A percentile compares a stretch with the other conserved stretches of the same genome.
These are phyloP conservation scores for Ophion ellenae DNA, from an alignment of 2,888 invertebrate genomes.

Conservation along the genomic window DNA sequence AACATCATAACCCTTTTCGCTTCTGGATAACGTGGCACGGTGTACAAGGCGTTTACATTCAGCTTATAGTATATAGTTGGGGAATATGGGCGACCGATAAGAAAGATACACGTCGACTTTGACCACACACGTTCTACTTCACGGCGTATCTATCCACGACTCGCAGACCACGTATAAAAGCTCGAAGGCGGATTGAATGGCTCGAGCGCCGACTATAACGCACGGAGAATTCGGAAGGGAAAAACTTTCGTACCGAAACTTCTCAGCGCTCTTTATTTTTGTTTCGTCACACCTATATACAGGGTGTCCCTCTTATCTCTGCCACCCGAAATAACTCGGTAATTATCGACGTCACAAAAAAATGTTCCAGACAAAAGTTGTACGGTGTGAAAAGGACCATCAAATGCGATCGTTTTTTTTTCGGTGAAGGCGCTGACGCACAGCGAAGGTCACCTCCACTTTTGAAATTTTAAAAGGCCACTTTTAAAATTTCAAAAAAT, in stretches of 20 bases:
- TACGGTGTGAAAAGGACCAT: too few species aligned
- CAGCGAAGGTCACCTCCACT: too few species aligned
- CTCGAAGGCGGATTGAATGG: constrained; percentile 25
- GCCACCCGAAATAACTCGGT: too few species aligned
- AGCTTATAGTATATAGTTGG: constrained; percentile 3
- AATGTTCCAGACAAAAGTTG: too few species aligned
- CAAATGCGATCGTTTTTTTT: too few species aligned
- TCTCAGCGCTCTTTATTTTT: constrained; percentile 14
- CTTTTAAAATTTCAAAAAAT: too few species aligned
- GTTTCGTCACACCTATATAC: neutral
- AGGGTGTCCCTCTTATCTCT: too few species aligned
- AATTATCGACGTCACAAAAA: too few species aligned
- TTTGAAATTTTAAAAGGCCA: too few species aligned
- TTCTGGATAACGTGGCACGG: constrained; percentile 41
- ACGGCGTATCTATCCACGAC: constrained; percentile 34
- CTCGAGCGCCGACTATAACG: constrained; percentile 32
- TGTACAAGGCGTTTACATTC: constrained; percentile 17
- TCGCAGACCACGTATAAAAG: constrained; percentile 47
- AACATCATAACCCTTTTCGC: constrained; percentile 38
- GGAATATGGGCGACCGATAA: constrained; percentile 54
- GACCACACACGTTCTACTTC: constrained; percentile 48
- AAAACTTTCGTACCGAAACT: constrained; percentile 42
- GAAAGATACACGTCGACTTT: constrained; percentile 61
- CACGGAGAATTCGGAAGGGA: constrained; percentile 25
- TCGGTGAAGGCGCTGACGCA: too few species aligned